Base-by-base conservation (phyloP, 1,140 invertebrate genomes). In the Agrilus planipennis region DNA sequence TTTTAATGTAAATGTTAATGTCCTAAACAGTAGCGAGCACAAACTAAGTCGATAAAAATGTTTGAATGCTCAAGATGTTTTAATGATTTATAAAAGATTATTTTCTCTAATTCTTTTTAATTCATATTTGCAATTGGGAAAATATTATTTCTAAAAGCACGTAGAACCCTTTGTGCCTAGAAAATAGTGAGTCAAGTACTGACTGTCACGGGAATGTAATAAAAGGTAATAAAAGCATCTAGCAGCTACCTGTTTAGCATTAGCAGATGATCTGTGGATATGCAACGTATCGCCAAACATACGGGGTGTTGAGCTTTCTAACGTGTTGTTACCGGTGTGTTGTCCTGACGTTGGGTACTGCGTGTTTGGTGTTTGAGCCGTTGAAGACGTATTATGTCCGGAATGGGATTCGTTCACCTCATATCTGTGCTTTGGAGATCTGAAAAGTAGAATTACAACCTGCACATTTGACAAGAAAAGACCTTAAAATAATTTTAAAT, bases 261-360 rank as follows among this genome's bases (percentile, higher is more conserved):
- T 63, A 53, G 58, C 58, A 35, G 57, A 56, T 19, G 60, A 60
- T 54, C 62, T 60, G 52, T 65, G 58, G 30, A 64, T 53, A 47
- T 65, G 57, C 39, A 67, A 52, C 19, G 71, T 74, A 45, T 75
- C 72, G 11, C 71, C 71, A 49, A 75, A 75, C 71, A 73, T 74
- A 52, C 71, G 64, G 21, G 70, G 52, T 4, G 51, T 50, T 36
- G 64, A 61, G 17, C 63, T 11, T 58, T 69, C 54, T 67, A 69
- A 20, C 62, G 68, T 43, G 64, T 67, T 20, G 63, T 65, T 29
- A 66, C 61, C 28, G 71, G 70, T 18, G 65, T 62, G 42, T 62
- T 65, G 40, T 18, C 60, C 62, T 1, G 53, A 51, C 17, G 47
- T 42, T 19, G 46, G 36, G 10, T 18, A 40, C 17, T 21, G 7